These are phyloP conservation scores for Moxostoma hubbsi DNA, from an alignment of 2,797 vertebrate species.

Conservation along the genomic window DNA sequence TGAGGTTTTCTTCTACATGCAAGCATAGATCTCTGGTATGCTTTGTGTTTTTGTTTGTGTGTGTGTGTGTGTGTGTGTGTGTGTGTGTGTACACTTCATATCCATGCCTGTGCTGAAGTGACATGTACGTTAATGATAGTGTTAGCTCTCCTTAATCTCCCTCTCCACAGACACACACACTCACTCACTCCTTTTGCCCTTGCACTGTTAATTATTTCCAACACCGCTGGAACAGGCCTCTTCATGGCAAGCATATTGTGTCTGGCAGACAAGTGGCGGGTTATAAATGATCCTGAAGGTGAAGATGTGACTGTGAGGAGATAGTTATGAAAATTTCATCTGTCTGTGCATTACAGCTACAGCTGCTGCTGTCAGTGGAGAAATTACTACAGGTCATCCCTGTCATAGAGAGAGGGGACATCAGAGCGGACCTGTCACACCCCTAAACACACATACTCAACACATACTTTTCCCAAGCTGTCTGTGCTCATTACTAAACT, in stretches of 20 bases:
- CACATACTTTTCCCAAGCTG: constrained; percentile 90
- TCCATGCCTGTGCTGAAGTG: constrained; percentile 69
- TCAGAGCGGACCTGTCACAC: constrained; percentile 45
- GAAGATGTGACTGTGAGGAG: constrained; percentile 74
- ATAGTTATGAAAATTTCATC: constrained; percentile 99
- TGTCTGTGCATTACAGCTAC: constrained; percentile 94
- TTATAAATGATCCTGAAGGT: constrained; percentile 99
- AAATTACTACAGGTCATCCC: constrained; percentile 61
- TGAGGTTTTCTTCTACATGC: no score
- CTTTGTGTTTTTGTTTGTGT: no score
- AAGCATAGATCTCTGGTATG: no score
- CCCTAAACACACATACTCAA: constrained; percentile 68
- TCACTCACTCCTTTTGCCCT: constrained; percentile 80
- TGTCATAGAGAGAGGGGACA: constrained; percentile 52
- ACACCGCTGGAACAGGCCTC: constrained; percentile 96
- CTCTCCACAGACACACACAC: constrained; percentile 52
- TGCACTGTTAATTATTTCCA: constrained; percentile 97
- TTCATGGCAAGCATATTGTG: constrained; percentile 99
- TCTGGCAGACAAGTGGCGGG: constrained; percentile 94
- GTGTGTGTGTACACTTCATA: constrained; percentile 69
- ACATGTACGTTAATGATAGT: constrained; percentile 76
- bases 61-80: constrained; percentile 20
- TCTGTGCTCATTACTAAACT: constrained; percentile 96
- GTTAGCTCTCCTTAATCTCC: constrained; percentile 77
- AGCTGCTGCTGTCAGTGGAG: constrained; percentile 96